Evolutionary conservation across 2,888 invertebrate genomes (phyloP), one percentile per base, ranked within the genome.

Genomic region (Pyralis farinalis): DNA sequence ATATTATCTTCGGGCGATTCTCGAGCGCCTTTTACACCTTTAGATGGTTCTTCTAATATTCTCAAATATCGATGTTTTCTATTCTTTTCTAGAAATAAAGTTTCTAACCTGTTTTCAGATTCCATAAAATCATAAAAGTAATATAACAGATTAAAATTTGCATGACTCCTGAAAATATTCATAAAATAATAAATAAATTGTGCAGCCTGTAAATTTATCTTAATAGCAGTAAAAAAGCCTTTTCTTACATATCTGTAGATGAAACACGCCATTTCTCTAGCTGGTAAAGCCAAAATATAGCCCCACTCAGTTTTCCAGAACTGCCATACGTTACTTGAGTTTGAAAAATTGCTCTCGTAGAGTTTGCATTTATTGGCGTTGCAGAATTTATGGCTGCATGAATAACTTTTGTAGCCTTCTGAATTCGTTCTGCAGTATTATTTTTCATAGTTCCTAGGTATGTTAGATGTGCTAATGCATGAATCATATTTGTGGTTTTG

Each of bases 231-330:
- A 4, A 27, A 12, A 16, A 16, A 25, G 39, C 16, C 33, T 34
- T 39, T 41, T 80, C 84, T 87, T 81, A 94, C 94, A 93, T 93
- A 62, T 95, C 95, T 31, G 92, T 92, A 3, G 93, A 93, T 8
- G 96, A 95, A 32, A 98, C 93, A 30, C 98, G 91, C 90, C 95
- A 94, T 69, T 97, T 97, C 71, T 98, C 98, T 51, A 98, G 78
- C 70, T 96, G 94, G 69, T 95, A 95, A 38, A 96, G 89, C 88
- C 94, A 95, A 69, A 97, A 95, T 60, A 96, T 93, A 2, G 95
- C 97, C 4, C 97, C 97, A 41, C 96, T 96, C 43, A 97, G 91
- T 85, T 97, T 97, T 31, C 97, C 97, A 6, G 95, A 94, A 58
- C 90, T 91, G n/a, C 92, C 91, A 73, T 94, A 98, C 6, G 96